Conservation (phyloP, 2,113 vertebrate genomes). For the Motacilla tschutschensis region DNA sequence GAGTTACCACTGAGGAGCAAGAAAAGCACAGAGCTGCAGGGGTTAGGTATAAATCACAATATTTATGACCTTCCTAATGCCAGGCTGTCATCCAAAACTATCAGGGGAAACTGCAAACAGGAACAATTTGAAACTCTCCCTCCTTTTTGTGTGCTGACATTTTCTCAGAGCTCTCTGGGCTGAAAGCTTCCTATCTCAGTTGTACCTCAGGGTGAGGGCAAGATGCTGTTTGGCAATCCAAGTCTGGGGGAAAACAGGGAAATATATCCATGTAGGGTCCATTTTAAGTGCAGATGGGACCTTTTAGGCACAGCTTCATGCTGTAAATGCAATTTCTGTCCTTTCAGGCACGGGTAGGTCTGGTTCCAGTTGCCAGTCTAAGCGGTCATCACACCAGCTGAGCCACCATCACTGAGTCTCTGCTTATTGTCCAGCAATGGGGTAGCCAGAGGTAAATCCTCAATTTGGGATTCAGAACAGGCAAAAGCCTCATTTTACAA, state of each 20-base stretch:
- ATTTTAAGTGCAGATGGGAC: neutral
- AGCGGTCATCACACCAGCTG: neutral
- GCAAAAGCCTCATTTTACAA: neutral
- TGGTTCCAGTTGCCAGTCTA: neutral
- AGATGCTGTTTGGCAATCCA: neutral
- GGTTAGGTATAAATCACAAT: neutral
- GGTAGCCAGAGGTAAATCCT: neutral
- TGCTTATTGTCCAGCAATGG: neutral
- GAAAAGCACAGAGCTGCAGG: slow-evolving; percentile 1
- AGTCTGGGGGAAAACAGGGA: neutral
- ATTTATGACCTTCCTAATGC: neutral
- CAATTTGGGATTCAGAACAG: neutral
- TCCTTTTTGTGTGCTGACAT: neutral
- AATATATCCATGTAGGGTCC: neutral
- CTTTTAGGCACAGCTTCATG: neutral
- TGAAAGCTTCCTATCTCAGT: neutral
- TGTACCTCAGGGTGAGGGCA: neutral
- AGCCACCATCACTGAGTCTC: neutral
- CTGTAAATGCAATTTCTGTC: fast-evolving
- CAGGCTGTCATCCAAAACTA: neutral
- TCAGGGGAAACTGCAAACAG: neutral
- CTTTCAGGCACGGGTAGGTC: neutral
- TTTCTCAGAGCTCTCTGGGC: neutral
- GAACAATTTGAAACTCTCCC: neutral
- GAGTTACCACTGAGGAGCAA: neutral